Evolutionary conservation across 2,797 vertebrate species (phyloP).

Genomic region (Megaceryle alcyon): DNA sequence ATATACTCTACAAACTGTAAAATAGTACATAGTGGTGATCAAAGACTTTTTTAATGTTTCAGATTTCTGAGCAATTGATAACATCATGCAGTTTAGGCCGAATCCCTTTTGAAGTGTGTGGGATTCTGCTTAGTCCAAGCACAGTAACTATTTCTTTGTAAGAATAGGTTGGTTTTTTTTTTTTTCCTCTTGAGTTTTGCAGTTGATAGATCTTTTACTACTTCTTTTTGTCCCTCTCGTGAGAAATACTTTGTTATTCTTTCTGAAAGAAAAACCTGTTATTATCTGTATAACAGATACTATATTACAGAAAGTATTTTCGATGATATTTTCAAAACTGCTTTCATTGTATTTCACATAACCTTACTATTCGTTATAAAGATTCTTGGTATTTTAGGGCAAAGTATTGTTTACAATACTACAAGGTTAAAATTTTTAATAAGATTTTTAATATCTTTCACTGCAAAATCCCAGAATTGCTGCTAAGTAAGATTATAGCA

Average conservation of each 20-base stretch:
- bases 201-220: not conserved
- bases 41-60: not conserved
- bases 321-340: not conserved
- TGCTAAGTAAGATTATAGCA: not conserved
- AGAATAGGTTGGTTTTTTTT: not conserved
- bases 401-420: not conserved
- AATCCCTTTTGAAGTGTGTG: not conserved
- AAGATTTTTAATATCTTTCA: not conserved
- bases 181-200: not conserved
- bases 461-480: not conserved
- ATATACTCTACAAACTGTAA: not conserved
- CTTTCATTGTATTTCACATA: not conserved
- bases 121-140: not conserved
- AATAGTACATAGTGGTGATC: not conserved
- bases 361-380: not conserved
- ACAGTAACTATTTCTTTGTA: not conserved
- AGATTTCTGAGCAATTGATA: not conserved
- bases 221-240: not conserved
- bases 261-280: not conserved
- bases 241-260: not conserved
- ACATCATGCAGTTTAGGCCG: not conserved
- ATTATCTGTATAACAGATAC: not conserved
- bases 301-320: not conserved
- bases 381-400: not conserved
- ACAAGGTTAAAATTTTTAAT: not conserved